These are phyloP conservation scores for Theocolax elegans DNA, from an alignment of 1,140 invertebrate species.

Conservation along the genomic window DNA sequence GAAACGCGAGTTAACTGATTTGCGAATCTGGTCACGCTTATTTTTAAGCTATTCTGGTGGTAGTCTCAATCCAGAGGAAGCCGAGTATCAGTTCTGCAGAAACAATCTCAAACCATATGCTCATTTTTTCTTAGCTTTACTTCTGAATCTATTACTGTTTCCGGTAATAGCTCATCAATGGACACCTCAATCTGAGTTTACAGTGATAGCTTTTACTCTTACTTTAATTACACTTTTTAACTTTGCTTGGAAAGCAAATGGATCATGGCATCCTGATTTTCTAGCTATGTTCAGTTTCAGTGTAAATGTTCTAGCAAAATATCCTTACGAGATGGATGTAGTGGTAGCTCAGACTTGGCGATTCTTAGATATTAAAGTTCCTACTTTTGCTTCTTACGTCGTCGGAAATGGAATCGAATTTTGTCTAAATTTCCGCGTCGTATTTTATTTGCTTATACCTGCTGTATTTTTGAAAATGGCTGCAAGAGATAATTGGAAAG, in stretches of 20 bases:
- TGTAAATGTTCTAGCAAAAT: constrained; percentile 83
- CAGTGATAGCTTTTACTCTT: constrained; percentile 77
- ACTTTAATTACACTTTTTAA: constrained; percentile 80
- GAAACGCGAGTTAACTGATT: constrained; percentile 79
- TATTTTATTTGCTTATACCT: constrained; percentile 82
- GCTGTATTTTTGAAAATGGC: constrained; percentile 80
- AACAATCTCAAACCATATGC: constrained; percentile 85
- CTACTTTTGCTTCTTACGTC: constrained; percentile 83
- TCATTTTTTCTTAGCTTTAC: constrained; percentile 80
- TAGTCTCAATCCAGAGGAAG: constrained; percentile 79
- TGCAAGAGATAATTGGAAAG: constrained; percentile 78
- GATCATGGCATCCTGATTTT: constrained; percentile 74
- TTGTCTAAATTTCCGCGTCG: constrained; percentile 81
- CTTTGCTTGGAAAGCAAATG: constrained; percentile 72
- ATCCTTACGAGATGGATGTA: constrained; percentile 84
- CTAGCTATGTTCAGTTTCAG: constrained; percentile 81
- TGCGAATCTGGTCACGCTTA: constrained; percentile 82
- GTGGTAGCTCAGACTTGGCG: constrained; percentile 83
- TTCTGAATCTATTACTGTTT: constrained; percentile 80
- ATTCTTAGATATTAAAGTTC: constrained; percentile 81
- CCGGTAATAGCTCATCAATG: constrained; percentile 80
- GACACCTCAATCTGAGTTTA: constrained; percentile 85
- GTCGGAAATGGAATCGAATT: constrained; percentile 86
- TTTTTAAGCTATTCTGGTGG: constrained; percentile 78
- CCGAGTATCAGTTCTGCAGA: constrained; percentile 82